Evolutionary conservation across 2,797 vertebrate species (phyloP).

Genomic region (Pelodytes ibericus): DNA sequence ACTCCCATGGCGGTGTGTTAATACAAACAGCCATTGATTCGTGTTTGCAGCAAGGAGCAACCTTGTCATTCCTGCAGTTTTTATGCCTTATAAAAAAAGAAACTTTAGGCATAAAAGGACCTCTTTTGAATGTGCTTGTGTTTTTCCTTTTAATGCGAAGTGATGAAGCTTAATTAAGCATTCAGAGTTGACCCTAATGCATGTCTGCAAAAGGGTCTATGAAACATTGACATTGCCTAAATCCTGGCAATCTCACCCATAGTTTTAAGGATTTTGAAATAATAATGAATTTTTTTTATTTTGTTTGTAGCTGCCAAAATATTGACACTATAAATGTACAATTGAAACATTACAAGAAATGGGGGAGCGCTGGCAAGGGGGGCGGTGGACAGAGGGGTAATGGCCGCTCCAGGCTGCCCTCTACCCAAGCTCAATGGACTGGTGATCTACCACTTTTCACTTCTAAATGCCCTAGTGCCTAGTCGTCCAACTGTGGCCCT

Average conservation of each 20-base stretch:
- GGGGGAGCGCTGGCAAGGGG: too few relatives aligned
- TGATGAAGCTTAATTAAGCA: constrained; percentile 51
- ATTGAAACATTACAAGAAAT: too few relatives aligned
- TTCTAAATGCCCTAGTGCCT: too few relatives aligned
- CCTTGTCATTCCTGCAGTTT: constrained; percentile 16
- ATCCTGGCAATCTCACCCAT: neutral
- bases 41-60: constrained; percentile 23
- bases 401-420: too few relatives aligned
- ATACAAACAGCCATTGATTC: constrained; percentile 52
- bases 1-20: neutral
- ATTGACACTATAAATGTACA: too few relatives aligned
- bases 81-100: constrained; percentile 41
- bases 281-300: too few relatives aligned
- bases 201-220: constrained; percentile 39
- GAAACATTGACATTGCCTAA: constrained; percentile 35
- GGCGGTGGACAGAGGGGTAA: too few relatives aligned
- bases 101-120: constrained; percentile 41
- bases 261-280: too few relatives aligned
- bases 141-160: constrained; percentile 29
- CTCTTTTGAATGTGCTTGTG: constrained; percentile 33
- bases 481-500: too few relatives aligned
- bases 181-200: constrained; percentile 33
- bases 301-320: too few relatives aligned
- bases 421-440: too few relatives aligned
- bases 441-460: too few relatives aligned